Conservation (phyloP, 1,140 invertebrate genomes). For the Alviniconcha marisindica region DNA sequence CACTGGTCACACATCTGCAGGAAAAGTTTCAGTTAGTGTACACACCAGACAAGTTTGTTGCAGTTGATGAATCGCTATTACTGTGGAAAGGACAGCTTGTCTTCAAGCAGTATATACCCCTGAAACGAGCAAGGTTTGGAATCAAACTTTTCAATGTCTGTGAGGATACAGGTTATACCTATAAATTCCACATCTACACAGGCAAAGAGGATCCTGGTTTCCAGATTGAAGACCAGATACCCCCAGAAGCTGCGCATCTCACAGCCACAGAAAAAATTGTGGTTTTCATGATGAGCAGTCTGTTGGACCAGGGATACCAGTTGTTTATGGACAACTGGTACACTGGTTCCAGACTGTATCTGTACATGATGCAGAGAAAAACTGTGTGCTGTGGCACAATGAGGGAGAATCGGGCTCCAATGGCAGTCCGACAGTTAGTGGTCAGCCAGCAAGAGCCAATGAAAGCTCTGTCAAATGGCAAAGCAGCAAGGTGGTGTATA, state of each 20-base stretch:
- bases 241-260: neutral
- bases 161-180: too few species aligned
- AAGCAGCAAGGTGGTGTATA: neutral
- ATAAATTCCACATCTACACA: too few species aligned
- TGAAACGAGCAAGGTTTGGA: too few species aligned
- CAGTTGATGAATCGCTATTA: too few species aligned
- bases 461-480: neutral
- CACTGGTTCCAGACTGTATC: neutral
- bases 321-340: too few species aligned
- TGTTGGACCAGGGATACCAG: too few species aligned
- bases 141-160: neutral
- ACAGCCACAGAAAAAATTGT: neutral
- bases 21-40: too few species aligned
- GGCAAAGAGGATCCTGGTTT: neutral
- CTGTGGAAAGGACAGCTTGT: too few species aligned
- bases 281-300: too few species aligned
- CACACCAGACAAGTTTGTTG: neutral
- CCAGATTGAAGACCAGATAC: neutral
- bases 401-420: neutral
- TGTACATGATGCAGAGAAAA: neutral
- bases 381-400: slow-evolving; percentile 18
- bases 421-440: neutral
- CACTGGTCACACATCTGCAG: too few species aligned
- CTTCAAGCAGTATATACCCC: too few species aligned
- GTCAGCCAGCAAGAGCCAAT: neutral